Percentiles rank a stretch among this genome's conserved stretches.
phyloP scores from a whole-genome alignment of 2,113 vertebrate genomes.

The Etia nguti region DNA sequence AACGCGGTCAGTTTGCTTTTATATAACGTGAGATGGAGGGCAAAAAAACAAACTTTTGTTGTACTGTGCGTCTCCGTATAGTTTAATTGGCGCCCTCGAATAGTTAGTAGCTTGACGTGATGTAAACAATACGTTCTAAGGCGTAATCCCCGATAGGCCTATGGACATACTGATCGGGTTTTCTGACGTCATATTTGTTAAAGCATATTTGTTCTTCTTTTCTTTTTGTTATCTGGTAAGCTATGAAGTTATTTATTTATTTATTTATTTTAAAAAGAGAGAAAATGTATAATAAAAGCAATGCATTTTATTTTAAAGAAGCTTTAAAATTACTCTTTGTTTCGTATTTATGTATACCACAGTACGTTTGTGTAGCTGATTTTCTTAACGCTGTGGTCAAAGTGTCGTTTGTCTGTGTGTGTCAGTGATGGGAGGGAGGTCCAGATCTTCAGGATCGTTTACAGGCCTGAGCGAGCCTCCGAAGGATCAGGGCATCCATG shows the following conservation, averaged over 20 bases:
- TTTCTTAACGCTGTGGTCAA: background rate
- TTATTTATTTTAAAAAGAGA: background rate
- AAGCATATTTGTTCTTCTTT: background rate
- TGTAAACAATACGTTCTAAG: background rate
- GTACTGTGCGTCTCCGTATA: background rate
- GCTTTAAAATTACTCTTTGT: background rate
- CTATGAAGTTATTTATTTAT: background rate
- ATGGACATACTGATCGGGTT: background rate
- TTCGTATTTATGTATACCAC: background rate
- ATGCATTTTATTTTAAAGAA: background rate
- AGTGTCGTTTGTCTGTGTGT: background rate
- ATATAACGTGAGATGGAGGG: background rate
- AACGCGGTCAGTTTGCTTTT: background rate
- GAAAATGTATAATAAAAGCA: background rate
- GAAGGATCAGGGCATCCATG: conserved; percentile 60
- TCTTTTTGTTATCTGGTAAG: background rate
- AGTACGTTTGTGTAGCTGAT: background rate
- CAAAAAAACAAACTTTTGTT: fast-evolving
- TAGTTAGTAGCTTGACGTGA: background rate
- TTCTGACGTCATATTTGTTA: background rate
- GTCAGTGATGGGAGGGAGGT: conserved; percentile 8
- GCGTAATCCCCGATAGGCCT: conserved; percentile 4
- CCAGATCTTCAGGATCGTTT: background rate
- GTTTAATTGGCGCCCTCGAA: background rate
- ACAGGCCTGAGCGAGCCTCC: conserved; percentile 23